Evolutionary conservation across 2,113 vertebrate genomes (phyloP).

Genomic region (Antechinus flavipes): DNA sequence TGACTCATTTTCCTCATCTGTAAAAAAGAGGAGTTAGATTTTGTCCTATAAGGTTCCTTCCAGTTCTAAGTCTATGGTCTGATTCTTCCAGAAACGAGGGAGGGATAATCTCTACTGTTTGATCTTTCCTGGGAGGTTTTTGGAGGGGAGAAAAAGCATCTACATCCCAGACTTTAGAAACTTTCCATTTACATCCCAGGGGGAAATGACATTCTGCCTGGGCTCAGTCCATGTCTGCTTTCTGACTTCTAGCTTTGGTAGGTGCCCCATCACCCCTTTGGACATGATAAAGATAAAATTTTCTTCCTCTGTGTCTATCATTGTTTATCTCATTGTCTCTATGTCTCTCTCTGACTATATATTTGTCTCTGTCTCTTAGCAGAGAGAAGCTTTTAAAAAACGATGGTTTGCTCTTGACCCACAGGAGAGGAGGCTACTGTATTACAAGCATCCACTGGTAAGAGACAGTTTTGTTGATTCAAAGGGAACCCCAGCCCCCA

Average conservation of each 20-base stretch:
- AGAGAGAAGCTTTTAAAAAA: conserved; percentile 92
- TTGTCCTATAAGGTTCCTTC: background rate
- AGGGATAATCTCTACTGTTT: background rate
- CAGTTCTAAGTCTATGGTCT: background rate
- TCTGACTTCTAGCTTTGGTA: conserved; percentile 12
- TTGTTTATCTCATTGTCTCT: too few species aligned
- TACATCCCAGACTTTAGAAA: background rate
- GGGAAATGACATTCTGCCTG: background rate
- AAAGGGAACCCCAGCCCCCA: background rate
- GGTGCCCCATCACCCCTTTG: background rate
- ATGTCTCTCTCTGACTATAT: background rate
- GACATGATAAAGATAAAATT: conserved; percentile 49
- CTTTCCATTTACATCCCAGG: background rate
- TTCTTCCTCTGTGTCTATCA: background rate
- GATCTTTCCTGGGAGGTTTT: background rate
- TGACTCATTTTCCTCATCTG: background rate
- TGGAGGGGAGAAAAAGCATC: background rate
- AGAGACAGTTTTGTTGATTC: conserved; percentile 58
- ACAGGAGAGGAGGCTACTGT: conserved; percentile 91
- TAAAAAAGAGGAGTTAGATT: background rate
- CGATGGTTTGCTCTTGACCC: conserved; percentile 95
- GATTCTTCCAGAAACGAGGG: background rate
- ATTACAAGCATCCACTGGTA: conserved; percentile 94
- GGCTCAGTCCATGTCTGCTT: background rate
- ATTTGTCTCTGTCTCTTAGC: conserved; percentile 84